Evolutionary conservation across 53 echinoderm and acorn worm genomes (phyloP), one percentile per base, ranked within the genome.

Genomic region (Echinometra lucunter): DNA sequence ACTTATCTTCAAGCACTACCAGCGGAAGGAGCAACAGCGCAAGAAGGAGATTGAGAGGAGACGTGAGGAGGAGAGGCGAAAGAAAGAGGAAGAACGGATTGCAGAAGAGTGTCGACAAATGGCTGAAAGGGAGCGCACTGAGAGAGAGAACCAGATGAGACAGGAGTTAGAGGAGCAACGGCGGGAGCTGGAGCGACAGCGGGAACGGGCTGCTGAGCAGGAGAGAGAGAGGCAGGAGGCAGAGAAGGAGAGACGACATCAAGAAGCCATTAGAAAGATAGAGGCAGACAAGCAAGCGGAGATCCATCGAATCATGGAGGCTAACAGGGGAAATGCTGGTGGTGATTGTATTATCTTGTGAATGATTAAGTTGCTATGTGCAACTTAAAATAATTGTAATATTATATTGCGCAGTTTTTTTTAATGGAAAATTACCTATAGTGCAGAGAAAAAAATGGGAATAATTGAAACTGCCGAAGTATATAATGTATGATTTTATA

Each of bases 1-100:
- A 5, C 45, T 74, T 55, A 92, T 92, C 16, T 92, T 72, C 92
- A 42, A 72, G 15, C 92, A 92, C 13, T 30, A 47, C 27, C 92
- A 74, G 49, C 72, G 74, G 45, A 53, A 27, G 49, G 56, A 92
- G 32, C 67, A 67, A 28, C 67, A 67, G 67, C 67, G 67, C 32
- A 67, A 67, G 67, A 67, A 32, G 67, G 28, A 30, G 82, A 42
- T 37, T 23, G 45, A 82, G 82, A 44, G 17, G 67, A 67, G 11
- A 67, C 28, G 32, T 6, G 32, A 67, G 67, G 67, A 67, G 67
- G 32, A 67, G 11, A 67, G 30, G 12, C 67, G 28, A 6, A 67
- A 67, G 67, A 28, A 67, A 45, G 44, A 42, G 44, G 82, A 34
- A 32, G 6, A 12, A 27, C 16, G 37, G 2, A 37, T 37, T 11